These are phyloP conservation scores for Ephydatia muelleri DNA, from an alignment of 37 sponge, comb jelly and placozoan genomes.

Conservation along the genomic window DNA sequence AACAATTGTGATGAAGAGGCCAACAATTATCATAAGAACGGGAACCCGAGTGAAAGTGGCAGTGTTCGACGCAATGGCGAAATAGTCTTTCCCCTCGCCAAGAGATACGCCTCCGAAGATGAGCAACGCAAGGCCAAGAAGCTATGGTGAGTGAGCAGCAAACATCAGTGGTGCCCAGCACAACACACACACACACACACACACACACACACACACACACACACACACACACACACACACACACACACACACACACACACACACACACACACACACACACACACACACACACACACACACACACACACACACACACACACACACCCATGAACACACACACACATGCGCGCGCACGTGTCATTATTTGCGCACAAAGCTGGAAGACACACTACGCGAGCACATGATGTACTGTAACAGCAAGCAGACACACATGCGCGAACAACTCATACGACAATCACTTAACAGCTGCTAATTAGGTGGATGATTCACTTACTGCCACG, in stretches of 20 bases:
- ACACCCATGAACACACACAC: background rate
- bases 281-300: background rate
- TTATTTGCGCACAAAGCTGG: background rate
- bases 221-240: background rate
- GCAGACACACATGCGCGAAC: too few relatives aligned
- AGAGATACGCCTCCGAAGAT: conserved; percentile 37
- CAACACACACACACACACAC: background rate
- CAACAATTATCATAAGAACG: conserved; percentile 53
- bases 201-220: background rate
- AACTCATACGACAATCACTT: background rate
- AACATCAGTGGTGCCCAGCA: background rate
- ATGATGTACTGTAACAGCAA: background rate
- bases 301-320: conserved; percentile 1
- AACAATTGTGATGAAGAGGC: conserved; percentile 37
- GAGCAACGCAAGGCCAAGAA: conserved; percentile 46
- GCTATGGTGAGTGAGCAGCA: conserved; percentile 25
- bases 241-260: background rate
- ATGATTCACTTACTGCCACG: conserved; percentile 38
- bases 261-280: background rate
- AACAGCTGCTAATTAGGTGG: background rate
- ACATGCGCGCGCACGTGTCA: background rate
- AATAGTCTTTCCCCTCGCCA: conserved; percentile 16
- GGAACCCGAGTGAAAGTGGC: conserved; percentile 13
- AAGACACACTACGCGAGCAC: background rate
- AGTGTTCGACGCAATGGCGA: conserved; percentile 9